Evolutionary conservation across 2,113 vertebrate species (phyloP), one percentile per base, ranked within the genome.

Genomic region (Callipepla squamata): DNA sequence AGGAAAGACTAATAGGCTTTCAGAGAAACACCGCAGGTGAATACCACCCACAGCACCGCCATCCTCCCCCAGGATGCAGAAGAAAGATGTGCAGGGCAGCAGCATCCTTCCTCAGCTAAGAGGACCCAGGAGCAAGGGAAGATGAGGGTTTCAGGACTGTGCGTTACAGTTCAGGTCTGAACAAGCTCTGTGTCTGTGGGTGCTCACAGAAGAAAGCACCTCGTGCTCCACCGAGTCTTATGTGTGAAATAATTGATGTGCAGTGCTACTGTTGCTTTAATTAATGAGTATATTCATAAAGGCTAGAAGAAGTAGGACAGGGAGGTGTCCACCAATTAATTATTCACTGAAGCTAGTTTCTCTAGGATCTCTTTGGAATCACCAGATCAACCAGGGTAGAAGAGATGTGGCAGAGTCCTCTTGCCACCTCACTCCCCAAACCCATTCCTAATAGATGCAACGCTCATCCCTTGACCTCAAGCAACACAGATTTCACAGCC

Each of bases 11-110:
- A 94, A 45, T 2, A 22, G 38, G 47, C 11, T 93, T 76, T 30
- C 59, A 66, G 78, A 85, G 81, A 69, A 93, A 50, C 17, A 4
- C 13, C 59, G 15, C 82, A 89, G 87, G 89, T 93, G 92, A 40
- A 59, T 14, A 11, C 79, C 89, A 91, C 85, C 83, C 85, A 65
- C 90, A 51, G 89, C 77, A 90, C 79, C 8, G 70, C 44, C 17
- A 26, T 68, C 69, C 59, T 94, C 76, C 44, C 32, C 8, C 25
- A 15, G 5, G 7, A 0, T 1, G 2, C 26, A n/a, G 30, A 42
- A 45, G 50, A 68, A 42, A 63, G 62, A 73, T 18, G 53, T 19
- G 68, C 51, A 6, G 48, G 8, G 47, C 55, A 80, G 73, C n/a
- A 90, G 38, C 55, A 47, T 45, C 55, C 34, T 53, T 58, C 28